Conservation (phyloP, 2,113 vertebrate species). For the Morone saxatilis region DNA sequence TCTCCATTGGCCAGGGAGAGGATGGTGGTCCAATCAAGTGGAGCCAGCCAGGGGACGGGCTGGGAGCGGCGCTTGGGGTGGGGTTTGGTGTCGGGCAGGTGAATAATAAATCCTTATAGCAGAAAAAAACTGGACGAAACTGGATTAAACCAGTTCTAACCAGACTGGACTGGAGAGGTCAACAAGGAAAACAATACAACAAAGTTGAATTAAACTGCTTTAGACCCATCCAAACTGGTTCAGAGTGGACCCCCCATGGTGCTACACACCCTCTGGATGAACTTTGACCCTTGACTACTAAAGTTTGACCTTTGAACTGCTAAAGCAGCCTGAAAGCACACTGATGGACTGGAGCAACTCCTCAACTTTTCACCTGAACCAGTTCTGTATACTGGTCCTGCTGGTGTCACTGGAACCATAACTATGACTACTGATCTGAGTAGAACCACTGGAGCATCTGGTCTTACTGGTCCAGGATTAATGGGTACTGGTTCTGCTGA, state of each 20-base stretch:
- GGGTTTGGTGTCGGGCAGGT: slow-evolving; percentile 80
- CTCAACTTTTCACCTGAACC: slow-evolving; percentile 51
- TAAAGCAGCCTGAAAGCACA: slow-evolving; percentile 76
- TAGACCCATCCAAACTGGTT: slow-evolving; percentile 52
- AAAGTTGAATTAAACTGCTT: slow-evolving; percentile 46
- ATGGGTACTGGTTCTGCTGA: slow-evolving; percentile 30
- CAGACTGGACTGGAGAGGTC: slow-evolving; percentile 43
- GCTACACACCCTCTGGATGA: slow-evolving; percentile 86
- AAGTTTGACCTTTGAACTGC: slow-evolving; percentile 68
- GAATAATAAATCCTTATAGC: slow-evolving; percentile 94
- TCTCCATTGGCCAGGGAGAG: slow-evolving; percentile 64
- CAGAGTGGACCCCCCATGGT: slow-evolving; percentile 86
- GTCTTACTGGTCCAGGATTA: slow-evolving; percentile 17
- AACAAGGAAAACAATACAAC: slow-evolving; percentile 21
- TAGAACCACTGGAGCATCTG: slow-evolving; percentile 36
- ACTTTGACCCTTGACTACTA: slow-evolving; percentile 69
- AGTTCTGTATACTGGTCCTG: slow-evolving; percentile 48
- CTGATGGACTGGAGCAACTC: slow-evolving; percentile 47
- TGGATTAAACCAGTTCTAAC: slow-evolving; percentile 47
- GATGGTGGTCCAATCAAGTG: slow-evolving; percentile 83
- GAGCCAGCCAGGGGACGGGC: slow-evolving; percentile 82
- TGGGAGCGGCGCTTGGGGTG: slow-evolving; percentile 76
- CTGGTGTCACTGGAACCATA: slow-evolving; percentile 58
- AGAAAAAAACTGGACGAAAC: slow-evolving; percentile 57
- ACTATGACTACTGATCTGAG: slow-evolving; percentile 47